Evolutionary conservation across 2,888 invertebrate species (phyloP).

Genomic region (Allophyes oxyacanthae): DNA sequence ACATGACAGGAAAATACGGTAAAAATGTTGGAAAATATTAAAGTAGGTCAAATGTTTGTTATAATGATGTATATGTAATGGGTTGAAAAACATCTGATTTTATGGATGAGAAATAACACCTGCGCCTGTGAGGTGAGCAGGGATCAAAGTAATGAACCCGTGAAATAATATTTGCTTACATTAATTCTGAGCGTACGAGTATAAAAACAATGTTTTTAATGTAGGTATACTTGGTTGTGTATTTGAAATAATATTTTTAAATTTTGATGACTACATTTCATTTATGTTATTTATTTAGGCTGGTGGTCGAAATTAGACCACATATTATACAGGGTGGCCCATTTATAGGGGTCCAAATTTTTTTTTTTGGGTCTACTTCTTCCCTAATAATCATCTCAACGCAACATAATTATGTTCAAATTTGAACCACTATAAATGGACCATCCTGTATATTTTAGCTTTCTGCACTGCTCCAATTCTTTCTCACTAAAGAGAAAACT

Average conservation of each 20-base stretch:
- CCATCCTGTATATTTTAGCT: too few relatives aligned
- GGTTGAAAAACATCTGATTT: constrained; percentile 35
- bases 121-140: constrained; percentile 12
- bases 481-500: too few relatives aligned
- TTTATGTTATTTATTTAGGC: too few relatives aligned
- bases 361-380: too few relatives aligned
- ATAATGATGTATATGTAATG: constrained; percentile 39
- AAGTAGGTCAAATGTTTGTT: constrained; percentile 38
- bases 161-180: constrained; percentile 8
- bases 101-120: constrained; percentile 30
- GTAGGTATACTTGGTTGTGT: background rate
- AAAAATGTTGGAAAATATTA: constrained; percentile 33
- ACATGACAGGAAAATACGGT: constrained; percentile 9
- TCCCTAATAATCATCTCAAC: too few relatives aligned
- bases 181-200: constrained; percentile 20
- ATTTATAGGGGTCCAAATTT: too few relatives aligned
- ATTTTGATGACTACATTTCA: constrained; percentile 2
- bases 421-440: too few relatives aligned
- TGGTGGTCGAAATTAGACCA: too few relatives aligned
- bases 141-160: constrained; percentile 30
- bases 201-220: constrained; percentile 4
- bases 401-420: too few relatives aligned
- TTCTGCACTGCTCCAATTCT: too few relatives aligned
- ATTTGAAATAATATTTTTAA: background rate
- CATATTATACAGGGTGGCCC: too few relatives aligned